Evolutionary conservation across 2,888 invertebrate genomes (phyloP), one percentile per base, ranked within the genome.

Genomic region (Lathronympha strigana): DNA sequence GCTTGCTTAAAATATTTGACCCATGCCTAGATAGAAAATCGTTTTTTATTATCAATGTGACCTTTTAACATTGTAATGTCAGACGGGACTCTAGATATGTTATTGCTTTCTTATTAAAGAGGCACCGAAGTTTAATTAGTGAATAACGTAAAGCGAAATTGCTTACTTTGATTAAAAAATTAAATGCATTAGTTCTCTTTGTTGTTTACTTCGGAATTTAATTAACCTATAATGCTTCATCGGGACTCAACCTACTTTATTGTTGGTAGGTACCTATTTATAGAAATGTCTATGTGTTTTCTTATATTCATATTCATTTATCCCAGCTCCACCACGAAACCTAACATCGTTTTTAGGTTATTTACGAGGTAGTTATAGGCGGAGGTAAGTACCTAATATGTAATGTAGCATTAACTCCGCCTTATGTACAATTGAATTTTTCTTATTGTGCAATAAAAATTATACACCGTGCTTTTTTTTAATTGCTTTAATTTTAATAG

Each of bases 161-260:
- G 47, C 38, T 63, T 17, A 15, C 9, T 49, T 15, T 50, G 57
- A 63, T 50, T 63, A 40, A 43, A 63, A 63, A 57, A 50, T 31
- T 50, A 13, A 63, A 63, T 40, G 49, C 53, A n/a, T 28, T 49
- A 21, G 55, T 28, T 55, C 38, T 38, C 47, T 55, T 50, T 63
- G 49, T 55, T 49, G 61, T 61, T 53, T 53, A 17, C 40, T 40
- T 23, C n/a, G 23, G 49, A 55, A 57, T 63, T 63, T 63, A 57
- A 63, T 57, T 57, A 63, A 55, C 11, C 3, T 11, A 11, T 50
- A 50, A 43, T 50, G 31, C 17, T 50, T 40, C 40, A 31, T 50
- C 17, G 47, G 21, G 47, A 47, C 28, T 17, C n/a, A 36, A 53
- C 54, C 33, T 11, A 23, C 4, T 15, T 13, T n/a, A 1, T 25